Evolutionary conservation across 92 coral and sea anemone species (phyloP).

Genomic region (Micromussa lordhowensis): DNA sequence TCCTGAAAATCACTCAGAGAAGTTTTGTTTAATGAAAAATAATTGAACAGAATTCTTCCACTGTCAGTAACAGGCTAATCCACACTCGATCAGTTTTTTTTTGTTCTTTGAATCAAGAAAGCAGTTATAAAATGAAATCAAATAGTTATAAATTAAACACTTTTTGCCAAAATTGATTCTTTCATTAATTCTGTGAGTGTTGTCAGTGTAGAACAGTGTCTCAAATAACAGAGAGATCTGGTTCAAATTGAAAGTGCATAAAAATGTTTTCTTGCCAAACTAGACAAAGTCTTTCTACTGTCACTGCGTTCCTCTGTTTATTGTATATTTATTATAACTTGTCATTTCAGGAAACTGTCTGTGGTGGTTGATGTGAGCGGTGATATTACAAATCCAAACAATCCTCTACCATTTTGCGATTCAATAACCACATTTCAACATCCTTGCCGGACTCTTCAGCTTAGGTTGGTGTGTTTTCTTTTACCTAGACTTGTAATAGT

Average conservation of each 20-base stretch:
- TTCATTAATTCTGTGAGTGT: too few species aligned
- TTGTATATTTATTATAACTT: background rate
- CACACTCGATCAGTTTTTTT: background rate
- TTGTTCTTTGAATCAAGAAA: too few species aligned
- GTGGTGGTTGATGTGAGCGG: constrained; percentile 88
- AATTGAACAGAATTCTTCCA: background rate
- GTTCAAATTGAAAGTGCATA: too few species aligned
- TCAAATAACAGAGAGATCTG: too few species aligned
- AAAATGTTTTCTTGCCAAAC: too few species aligned
- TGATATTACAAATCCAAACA: constrained; percentile 75
- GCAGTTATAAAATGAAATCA: too few species aligned
- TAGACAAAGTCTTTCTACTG: too few species aligned
- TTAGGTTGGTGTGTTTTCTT: constrained; percentile 47
- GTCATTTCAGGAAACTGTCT: constrained; percentile 58
- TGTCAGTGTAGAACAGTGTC: too few species aligned
- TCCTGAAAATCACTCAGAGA: background rate
- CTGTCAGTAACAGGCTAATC: background rate
- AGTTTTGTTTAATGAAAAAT: background rate
- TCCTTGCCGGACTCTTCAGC: constrained; percentile 57
- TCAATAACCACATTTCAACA: constrained; percentile 65
- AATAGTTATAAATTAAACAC: too few species aligned
- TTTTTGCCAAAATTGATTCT: too few species aligned
- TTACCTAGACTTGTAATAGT: too few species aligned
- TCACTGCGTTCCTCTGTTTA: background rate
- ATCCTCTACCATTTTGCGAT: constrained; percentile 78